A percentile compares a stretch with the other conserved stretches of the same genome.
Conservation (phyloP, 2,797 vertebrate species). For the Anolis apletophallus region DNA sequence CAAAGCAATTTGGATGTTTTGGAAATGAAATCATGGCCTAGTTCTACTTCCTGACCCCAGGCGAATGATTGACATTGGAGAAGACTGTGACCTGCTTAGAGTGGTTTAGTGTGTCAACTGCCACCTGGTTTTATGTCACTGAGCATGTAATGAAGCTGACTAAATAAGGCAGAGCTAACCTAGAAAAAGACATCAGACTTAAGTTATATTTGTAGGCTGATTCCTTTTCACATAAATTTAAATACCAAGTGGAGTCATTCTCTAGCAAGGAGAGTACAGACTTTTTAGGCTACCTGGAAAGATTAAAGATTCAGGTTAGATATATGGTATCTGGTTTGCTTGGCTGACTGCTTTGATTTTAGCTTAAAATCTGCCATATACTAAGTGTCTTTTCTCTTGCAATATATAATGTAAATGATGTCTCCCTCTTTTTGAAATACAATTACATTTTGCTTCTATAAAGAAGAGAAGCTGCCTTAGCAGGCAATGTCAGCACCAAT, state of each 20-base stretch:
- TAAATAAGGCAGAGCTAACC: constrained; percentile 71
- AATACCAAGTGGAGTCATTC: constrained; percentile 72
- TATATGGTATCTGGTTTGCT: constrained; percentile 39
- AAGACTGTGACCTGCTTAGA: constrained; percentile 76
- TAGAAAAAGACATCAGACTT: constrained; percentile 70
- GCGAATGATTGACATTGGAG: constrained; percentile 78
- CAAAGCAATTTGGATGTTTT: constrained; percentile 62
- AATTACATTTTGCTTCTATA: constrained; percentile 20
- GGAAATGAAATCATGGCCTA: constrained; percentile 75
- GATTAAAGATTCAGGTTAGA: constrained; percentile 56
- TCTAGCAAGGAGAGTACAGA: constrained; percentile 69
- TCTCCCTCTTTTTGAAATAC: constrained; percentile 1
- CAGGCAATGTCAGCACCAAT: constrained; percentile 18
- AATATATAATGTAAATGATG: constrained; percentile 23
- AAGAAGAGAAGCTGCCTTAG: constrained; percentile 4
- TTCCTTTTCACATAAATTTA: constrained; percentile 76
- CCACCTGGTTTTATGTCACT: constrained; percentile 80
- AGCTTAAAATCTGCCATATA: constrained; percentile 51
- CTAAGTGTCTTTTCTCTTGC: constrained; percentile 42
- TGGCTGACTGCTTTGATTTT: constrained; percentile 40
- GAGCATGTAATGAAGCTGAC: constrained; percentile 78
- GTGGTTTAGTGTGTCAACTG: constrained; percentile 78
- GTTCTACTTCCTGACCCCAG: constrained; percentile 76
- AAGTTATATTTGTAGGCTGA: constrained; percentile 75
- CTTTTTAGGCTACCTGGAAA: constrained; percentile 55